Conservation (phyloP, 2,113 vertebrate species). For the Aptenodytes patagonicus region DNA sequence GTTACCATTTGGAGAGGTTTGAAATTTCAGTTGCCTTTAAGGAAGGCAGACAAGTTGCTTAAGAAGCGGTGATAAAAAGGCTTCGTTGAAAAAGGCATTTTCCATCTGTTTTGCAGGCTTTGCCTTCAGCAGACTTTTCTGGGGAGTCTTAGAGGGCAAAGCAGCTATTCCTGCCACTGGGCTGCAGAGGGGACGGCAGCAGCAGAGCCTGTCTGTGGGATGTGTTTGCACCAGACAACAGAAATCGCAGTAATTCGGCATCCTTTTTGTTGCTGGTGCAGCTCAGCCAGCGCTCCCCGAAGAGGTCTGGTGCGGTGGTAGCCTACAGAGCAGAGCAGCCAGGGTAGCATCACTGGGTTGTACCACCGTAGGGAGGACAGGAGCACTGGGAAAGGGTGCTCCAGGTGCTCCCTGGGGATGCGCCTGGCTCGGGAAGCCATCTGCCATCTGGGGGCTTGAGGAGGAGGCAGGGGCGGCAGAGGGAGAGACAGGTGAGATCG, state of each 20-base stretch:
- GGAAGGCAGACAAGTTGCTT: background rate
- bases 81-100: background rate
- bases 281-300: background rate
- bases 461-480: background rate
- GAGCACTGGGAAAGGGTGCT: background rate
- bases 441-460: rapidly evolving
- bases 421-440: background rate
- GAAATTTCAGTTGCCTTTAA: background rate
- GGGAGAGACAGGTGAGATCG: background rate
- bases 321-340: background rate
- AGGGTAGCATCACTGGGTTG: background rate
- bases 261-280: background rate
- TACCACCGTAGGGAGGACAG: rapidly evolving
- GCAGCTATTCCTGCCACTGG: background rate
- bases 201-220: background rate
- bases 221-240: background rate
- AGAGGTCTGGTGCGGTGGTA: background rate
- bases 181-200: background rate
- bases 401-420: background rate
- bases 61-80: background rate
- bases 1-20: background rate
- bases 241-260: background rate
- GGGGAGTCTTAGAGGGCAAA: background rate
- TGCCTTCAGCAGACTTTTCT: background rate
- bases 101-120: background rate